phyloP scores from a whole-genome alignment of 2,797 vertebrate genomes.

The Pseudochromis fuscus region DNA sequence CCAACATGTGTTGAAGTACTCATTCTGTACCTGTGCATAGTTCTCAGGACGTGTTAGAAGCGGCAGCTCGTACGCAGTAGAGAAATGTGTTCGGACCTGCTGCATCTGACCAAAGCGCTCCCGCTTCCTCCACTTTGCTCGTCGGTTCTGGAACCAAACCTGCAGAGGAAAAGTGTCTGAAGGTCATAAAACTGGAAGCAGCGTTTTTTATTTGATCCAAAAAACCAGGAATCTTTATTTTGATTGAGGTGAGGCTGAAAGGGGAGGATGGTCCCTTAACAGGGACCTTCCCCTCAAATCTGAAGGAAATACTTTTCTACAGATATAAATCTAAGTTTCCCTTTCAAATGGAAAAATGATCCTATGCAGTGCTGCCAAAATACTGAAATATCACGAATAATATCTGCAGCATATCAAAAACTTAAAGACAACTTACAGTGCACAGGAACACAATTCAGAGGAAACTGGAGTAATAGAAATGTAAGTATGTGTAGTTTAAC shows the following conservation, averaged over 20 bases:
- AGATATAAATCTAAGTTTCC: slow-evolving; percentile 49
- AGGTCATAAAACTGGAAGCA: slow-evolving; percentile 15
- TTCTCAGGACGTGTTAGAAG: slow-evolving; percentile 97
- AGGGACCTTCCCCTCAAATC: slow-evolving; percentile 22
- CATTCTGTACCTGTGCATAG: slow-evolving; percentile 92
- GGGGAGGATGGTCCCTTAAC: background rate
- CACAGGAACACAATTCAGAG: slow-evolving; percentile 22
- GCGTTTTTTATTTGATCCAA: background rate
- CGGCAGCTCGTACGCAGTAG: slow-evolving; percentile 95
- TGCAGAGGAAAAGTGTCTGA: slow-evolving; percentile 62
- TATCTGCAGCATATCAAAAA: slow-evolving; percentile 19
- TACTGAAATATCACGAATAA: slow-evolving; percentile 6
- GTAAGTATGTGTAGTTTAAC: background rate
- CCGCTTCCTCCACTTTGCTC: slow-evolving; percentile 98
- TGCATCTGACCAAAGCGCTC: slow-evolving; percentile 99
- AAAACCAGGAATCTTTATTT: background rate
- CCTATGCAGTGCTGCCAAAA: slow-evolving; percentile 14
- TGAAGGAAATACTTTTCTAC: slow-evolving; percentile 42
- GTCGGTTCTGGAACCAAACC: slow-evolving; percentile 99
- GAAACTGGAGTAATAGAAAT: slow-evolving; percentile 19
- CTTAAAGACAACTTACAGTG: background rate
- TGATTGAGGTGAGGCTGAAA: slow-evolving; percentile 19
- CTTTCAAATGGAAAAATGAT: slow-evolving; percentile 38
- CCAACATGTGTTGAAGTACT: background rate
- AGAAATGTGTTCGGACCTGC: slow-evolving; percentile 98